These are phyloP conservation scores for Chironex yamaguchii DNA, from an alignment of 30 jellyfish, hydroid and myxozoan species.

Conservation along the genomic window DNA sequence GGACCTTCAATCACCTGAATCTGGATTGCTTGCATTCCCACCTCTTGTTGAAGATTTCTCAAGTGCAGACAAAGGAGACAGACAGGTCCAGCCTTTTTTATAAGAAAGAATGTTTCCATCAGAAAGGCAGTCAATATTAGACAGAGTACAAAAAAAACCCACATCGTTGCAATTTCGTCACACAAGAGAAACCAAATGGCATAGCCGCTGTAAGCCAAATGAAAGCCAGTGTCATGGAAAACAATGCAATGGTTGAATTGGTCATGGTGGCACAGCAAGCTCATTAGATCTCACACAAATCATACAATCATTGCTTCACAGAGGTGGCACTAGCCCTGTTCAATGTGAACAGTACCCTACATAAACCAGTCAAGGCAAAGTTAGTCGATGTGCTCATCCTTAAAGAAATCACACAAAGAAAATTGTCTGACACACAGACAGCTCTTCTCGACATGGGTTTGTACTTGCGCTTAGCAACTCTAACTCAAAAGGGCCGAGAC, in stretches of 20 bases:
- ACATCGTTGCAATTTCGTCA: too few relatives aligned
- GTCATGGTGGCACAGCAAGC: constrained; percentile 21
- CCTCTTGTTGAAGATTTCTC: too few relatives aligned
- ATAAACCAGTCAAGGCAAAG: constrained; percentile 46
- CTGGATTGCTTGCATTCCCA: constrained; percentile 59
- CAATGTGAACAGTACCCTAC: constrained; percentile 47
- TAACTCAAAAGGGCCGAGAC: constrained; percentile 34
- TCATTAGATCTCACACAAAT: constrained; percentile 14
- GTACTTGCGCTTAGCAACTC: constrained; percentile 46
- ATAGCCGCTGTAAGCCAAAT: too few relatives aligned
- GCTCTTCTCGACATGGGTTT: constrained; percentile 56
- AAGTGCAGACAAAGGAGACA: too few relatives aligned
- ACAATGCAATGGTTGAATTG: constrained; percentile 13
- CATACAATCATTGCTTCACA: constrained; percentile 38
- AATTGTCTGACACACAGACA: constrained; percentile 22
- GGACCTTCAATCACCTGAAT: constrained; percentile 54
- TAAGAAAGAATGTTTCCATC: too few relatives aligned
- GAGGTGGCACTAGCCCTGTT: constrained; percentile 26
- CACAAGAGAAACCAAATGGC: too few relatives aligned
- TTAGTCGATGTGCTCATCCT: background rate
- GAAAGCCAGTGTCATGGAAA: background rate
- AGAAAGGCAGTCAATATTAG: too few relatives aligned
- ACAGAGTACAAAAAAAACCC: too few relatives aligned
- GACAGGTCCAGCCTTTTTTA: too few relatives aligned
- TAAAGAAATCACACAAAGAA: background rate